phyloP scores from a whole-genome alignment of 2,797 vertebrate genomes.

The Trachops cirrhosus region DNA sequence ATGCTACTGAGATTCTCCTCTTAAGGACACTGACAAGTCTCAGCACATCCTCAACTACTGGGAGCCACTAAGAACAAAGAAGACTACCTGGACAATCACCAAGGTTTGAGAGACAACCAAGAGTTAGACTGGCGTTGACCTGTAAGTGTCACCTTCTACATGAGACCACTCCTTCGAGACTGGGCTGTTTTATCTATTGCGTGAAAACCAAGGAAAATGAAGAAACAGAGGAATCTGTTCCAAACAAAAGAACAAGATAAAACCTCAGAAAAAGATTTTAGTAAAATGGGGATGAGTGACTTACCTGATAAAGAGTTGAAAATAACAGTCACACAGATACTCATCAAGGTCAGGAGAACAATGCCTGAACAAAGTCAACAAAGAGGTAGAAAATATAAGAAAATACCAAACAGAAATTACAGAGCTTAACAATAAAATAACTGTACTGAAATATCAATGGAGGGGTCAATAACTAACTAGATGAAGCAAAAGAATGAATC shows the following conservation, averaged over 20 bases:
- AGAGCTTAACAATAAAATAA: neutral
- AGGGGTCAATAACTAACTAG: neutral
- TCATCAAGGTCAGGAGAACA: neutral
- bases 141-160: neutral
- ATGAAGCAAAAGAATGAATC: neutral
- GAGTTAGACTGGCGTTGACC: neutral
- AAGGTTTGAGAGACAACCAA: neutral
- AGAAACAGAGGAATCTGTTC: neutral
- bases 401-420: neutral
- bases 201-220: neutral
- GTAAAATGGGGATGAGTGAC: neutral
- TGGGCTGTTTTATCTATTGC: neutral
- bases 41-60: neutral
- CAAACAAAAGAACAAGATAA: neutral
- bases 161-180: neutral
- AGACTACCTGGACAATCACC: neutral
- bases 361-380: neutral
- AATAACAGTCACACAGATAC: neutral
- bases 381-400: neutral
- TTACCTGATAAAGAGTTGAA: neutral
- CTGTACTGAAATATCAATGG: neutral
- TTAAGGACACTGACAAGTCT: neutral
- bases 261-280: neutral
- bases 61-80: neutral
- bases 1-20: neutral